A percentile compares a stretch with the other conserved stretches of the same genome.
Evolutionary conservation across 1,140 invertebrate species (phyloP).

Genomic region (Polypedilum vanderplanki): DNA sequence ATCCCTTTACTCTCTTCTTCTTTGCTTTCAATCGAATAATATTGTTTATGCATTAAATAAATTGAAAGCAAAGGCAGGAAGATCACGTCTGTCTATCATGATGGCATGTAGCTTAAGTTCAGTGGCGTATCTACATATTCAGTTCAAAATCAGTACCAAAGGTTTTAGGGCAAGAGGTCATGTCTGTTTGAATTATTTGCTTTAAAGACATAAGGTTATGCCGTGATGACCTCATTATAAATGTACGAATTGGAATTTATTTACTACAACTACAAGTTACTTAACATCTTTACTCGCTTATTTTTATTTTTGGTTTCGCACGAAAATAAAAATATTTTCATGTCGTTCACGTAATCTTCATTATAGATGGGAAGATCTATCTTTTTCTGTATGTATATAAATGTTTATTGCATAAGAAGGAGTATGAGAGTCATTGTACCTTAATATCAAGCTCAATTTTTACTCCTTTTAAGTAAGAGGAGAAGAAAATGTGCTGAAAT

Average conservation of each 20-base stretch:
- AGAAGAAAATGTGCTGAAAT: conserved; percentile 6
- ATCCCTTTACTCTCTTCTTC: neutral
- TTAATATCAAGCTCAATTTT: neutral
- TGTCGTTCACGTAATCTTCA: neutral
- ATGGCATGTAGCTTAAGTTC: neutral
- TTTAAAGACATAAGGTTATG: neutral
- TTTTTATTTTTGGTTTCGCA: neutral
- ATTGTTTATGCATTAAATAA: conserved; percentile 15
- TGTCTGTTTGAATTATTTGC: neutral
- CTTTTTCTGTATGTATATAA: no score
- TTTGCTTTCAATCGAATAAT: neutral
- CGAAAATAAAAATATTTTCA: neutral
- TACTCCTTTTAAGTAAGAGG: neutral
- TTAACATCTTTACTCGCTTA: neutral
- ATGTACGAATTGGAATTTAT: neutral
- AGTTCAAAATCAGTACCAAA: neutral
- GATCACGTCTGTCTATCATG: conserved; percentile 16
- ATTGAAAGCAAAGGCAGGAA: neutral
- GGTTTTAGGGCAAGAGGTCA: neutral
- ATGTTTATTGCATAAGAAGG: no score
- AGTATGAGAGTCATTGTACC: neutral
- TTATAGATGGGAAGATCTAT: neutral
- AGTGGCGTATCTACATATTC: neutral
- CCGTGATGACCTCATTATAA: neutral
- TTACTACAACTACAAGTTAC: neutral